Evolutionary conservation across 2,888 invertebrate genomes (phyloP).

Genomic region (Papilio gigon): DNA sequence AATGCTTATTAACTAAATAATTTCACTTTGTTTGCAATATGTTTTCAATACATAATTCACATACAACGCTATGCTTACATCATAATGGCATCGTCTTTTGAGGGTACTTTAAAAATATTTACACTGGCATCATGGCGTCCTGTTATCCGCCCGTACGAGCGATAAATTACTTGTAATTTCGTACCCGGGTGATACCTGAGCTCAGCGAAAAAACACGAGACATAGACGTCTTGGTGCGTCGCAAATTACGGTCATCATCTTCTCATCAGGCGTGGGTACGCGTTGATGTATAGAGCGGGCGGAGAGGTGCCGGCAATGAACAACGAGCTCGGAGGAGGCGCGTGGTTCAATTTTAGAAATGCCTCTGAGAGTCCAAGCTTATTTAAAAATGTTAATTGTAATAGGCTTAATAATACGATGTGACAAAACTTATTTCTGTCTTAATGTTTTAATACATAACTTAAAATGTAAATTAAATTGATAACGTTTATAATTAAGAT

Average conservation of each 20-base stretch:
- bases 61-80: constrained; percentile 1
- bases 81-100: constrained; percentile 41
- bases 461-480: no score
- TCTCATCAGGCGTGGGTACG: constrained; percentile 81
- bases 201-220: constrained; percentile 80
- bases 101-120: constrained; percentile 54
- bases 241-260: constrained; percentile 83
- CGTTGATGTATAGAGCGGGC: constrained; percentile 77
- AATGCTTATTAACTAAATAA: background rate
- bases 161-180: constrained; percentile 82
- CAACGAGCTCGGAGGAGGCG: constrained; percentile 16
- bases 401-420: no score
- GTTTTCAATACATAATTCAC: background rate
- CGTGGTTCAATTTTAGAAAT: constrained; percentile 34
- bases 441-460: no score
- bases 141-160: constrained; percentile 66
- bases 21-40: background rate
- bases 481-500: no score
- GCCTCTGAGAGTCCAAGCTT: constrained; percentile 17
- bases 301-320: constrained; percentile 57
- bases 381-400: background rate
- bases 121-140: constrained; percentile 56
- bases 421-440: no score
- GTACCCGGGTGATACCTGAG: constrained; percentile 81
- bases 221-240: constrained; percentile 83